Evolutionary conservation across 2,888 invertebrate species (phyloP), one percentile per base, ranked within the genome.

Genomic region (Leucophenga maculata): DNA sequence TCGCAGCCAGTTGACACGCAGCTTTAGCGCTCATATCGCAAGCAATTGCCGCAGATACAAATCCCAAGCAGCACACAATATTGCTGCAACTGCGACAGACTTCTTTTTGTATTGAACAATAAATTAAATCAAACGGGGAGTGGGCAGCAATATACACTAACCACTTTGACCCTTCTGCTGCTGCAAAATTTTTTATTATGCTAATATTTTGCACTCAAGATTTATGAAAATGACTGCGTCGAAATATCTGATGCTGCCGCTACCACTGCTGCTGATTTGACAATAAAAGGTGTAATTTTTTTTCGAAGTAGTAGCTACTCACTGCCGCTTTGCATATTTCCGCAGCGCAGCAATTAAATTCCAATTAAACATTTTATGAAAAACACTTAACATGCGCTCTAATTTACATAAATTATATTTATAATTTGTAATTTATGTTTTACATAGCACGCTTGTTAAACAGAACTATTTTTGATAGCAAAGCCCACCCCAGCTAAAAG

Each of bases 151-250:
- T 2, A 26, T 2, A 26, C 54, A n/a, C n/a, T 44, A 14, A 26
- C 14, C n/a, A 48, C 54, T 79, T 82, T 83, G 81, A 82, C 83
- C 84, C 81, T 83, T 83, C 81, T 84, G 82, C 72, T 83, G 78
- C 39, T 39, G 39, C 39, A 11, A 82, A 77, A 74, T 66, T 84
- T 39, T 83, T 82, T 82, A 84, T 82, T 81, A 81, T 84, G 84
- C 82, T 81, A 84, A 81, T 81, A 81, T 84, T 83, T 84, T 80
- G 75, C 73, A 70, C 75, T 65, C 71, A 77, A 83, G 82, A 81
- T 81, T 81, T 81, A 81, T 81, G 84, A 78, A 84, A 84, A 81
- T 84, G 77, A 79, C 80, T 81, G 80, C 80, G 79, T 72, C 74
- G 68, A 60, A 68, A 68, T 68, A 16, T 50, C 8, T 50, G 3